Base-by-base conservation (phyloP, 2,113 vertebrate species). In the Agapornis roseicollis region DNA sequence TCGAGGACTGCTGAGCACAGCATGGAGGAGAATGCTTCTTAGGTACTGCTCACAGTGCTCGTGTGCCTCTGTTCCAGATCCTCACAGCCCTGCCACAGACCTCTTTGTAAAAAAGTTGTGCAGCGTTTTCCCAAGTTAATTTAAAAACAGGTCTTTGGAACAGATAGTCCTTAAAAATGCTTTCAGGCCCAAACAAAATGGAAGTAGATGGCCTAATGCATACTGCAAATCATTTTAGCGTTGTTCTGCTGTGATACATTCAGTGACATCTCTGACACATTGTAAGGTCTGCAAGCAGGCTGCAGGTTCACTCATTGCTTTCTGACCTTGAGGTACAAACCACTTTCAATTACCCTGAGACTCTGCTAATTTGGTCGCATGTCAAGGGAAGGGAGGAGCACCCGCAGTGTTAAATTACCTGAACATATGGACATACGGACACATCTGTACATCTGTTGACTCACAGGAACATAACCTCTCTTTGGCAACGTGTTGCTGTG, bases 101-200 rank as follows among this genome's bases (percentile, higher is more conserved):
- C 33, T 85, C 37, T 46, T 56, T 66, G 79, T 0, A 1, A 46
- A 81, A 37, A 82, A 25, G 28, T 42, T 82, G 74, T 82, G 41
- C 18, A 31, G 56, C 28, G 18, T 70, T 94, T 93, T 66, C 7
- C 13, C 31, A 46, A 70, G 29, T 46, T 46, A 50, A 44, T 64
- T 78, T 90, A 47, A 85, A 89, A 85, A 1, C 14, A 61, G 29
- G 5, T 68, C 39, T 90, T 92, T 70, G 47, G 61, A 94, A 42
- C 17, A 33, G 19, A 9, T 11, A 19, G 5, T 14, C 78, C 81
- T 69, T 16, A 31, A 47, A 35, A 90, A 53, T 5, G 37, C n/a
- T 61, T 65, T 42, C 46, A 46, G 46, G 41, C 25, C 8, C 24
- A 41, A 64, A 72, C 1, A 1, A 60, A 86, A 42, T 10, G 4